phyloP scores from a whole-genome alignment of 2,797 vertebrate genomes.

The Lagorchestes hirsutus region DNA sequence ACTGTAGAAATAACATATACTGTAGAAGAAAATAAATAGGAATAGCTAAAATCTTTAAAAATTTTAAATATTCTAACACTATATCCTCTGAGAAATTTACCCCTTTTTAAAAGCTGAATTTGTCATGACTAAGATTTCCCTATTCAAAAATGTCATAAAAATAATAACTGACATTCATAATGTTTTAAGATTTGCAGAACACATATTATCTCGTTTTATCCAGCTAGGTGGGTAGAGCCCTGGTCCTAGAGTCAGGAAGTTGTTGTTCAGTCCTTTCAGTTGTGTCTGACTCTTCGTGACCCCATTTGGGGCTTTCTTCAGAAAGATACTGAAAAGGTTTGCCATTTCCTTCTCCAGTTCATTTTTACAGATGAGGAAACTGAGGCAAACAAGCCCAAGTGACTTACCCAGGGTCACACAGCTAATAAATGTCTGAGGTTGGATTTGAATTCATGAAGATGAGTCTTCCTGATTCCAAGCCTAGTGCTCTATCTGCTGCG shows the following conservation, averaged over 20 bases:
- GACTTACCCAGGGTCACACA: neutral
- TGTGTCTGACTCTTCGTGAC: neutral
- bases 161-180: neutral
- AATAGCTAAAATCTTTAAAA: conserved; percentile 44
- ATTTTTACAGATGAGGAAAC: neutral
- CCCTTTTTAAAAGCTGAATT: conserved; percentile 69
- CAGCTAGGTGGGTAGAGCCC: neutral
- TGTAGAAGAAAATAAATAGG: conserved; percentile 30
- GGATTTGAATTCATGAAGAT: neutral
- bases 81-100: conserved; percentile 76
- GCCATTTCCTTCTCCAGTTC: neutral
- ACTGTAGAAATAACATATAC: no score
- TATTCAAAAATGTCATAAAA: conserved; percentile 72
- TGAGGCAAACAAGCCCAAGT: neutral
- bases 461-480: neutral
- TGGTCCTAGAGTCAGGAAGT: neutral
- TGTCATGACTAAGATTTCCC: conserved; percentile 71
- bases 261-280: neutral
- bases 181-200: neutral
- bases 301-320: neutral
- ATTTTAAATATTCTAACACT: conserved; percentile 35
- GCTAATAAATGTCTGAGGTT: neutral
- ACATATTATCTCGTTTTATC: neutral
- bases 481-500: neutral
- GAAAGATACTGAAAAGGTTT: neutral